phyloP scores from a whole-genome alignment of 2,888 invertebrate species.

The Dryomyza anilis region DNA sequence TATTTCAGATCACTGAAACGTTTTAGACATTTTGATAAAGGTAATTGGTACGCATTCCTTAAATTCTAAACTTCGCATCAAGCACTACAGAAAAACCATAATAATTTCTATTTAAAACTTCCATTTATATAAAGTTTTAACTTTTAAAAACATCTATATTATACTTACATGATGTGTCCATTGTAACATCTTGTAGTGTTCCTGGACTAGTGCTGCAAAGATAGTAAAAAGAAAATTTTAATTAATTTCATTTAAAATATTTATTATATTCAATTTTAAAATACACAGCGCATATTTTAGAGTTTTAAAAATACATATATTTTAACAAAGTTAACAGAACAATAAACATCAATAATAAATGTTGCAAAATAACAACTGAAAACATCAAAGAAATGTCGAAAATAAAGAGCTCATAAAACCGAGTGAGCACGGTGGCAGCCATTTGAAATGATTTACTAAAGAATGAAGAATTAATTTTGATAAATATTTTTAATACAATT shows the following conservation, averaged over 20 bases:
- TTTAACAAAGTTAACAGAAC: too few species aligned
- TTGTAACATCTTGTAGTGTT: slow-evolving; percentile 71
- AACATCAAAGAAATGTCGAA: too few species aligned
- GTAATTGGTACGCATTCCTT: neutral
- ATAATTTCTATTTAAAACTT: neutral
- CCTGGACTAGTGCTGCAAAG: slow-evolving; percentile 73
- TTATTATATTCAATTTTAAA: neutral
- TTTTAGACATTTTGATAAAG: neutral
- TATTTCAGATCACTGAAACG: neutral
- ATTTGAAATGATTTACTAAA: too few species aligned
- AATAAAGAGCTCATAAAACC: too few species aligned
- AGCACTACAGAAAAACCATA: neutral
- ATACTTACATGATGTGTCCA: slow-evolving; percentile 63
- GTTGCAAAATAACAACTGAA: too few species aligned
- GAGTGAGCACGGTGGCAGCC: too few species aligned
- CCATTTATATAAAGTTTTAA: neutral
- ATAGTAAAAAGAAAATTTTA: slow-evolving; percentile 40
- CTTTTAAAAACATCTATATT: neutral
- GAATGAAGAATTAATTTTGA: too few species aligned
- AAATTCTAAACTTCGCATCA: neutral
- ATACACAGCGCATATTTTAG: neutral
- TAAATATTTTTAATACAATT: too few species aligned
- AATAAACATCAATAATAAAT: too few species aligned
- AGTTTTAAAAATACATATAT: neutral
- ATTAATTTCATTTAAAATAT: neutral